Evolutionary conservation across 2,113 vertebrate genomes (phyloP).

Genomic region (Benitochromis conjunctus): DNA sequence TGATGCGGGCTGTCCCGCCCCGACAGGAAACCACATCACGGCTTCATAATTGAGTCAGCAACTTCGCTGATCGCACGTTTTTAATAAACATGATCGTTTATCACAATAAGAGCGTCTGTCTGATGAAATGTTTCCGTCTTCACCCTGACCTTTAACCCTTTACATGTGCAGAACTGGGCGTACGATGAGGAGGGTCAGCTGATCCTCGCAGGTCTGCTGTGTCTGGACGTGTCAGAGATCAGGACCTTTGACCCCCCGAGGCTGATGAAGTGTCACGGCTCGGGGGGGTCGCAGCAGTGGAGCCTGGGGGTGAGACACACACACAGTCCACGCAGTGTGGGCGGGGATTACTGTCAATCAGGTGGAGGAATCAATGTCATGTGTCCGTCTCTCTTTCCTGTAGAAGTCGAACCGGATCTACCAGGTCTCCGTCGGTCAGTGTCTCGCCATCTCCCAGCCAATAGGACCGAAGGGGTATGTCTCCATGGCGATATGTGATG

Average conservation of each 20-base stretch:
- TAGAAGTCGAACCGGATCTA: constrained; percentile 89
- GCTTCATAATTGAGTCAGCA: background rate
- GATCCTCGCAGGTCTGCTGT: constrained; percentile 86
- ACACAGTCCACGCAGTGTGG: background rate
- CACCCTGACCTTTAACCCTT: background rate
- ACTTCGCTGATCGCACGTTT: background rate
- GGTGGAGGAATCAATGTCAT: background rate
- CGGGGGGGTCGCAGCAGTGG: constrained; percentile 96
- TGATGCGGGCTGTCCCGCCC: accelerated
- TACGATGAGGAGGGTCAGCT: constrained; percentile 92
- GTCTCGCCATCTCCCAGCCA: constrained; percentile 77
- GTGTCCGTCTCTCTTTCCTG: background rate
- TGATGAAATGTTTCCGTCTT: background rate
- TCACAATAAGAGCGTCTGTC: background rate
- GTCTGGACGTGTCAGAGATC: constrained; percentile 90
- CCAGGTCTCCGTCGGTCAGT: constrained; percentile 95
- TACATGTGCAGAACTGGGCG: constrained; percentile 78
- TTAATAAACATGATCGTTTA: background rate
- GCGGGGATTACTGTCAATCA: background rate
- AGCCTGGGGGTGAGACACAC: constrained; percentile 78
- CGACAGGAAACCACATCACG: background rate
- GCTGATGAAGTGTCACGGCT: constrained; percentile 97
- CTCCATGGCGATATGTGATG: constrained; percentile 90
- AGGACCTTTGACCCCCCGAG: constrained; percentile 85
- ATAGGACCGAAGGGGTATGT: constrained; percentile 81